These are phyloP conservation scores for Hyposoter dolosus DNA, from an alignment of 2,888 invertebrate species.

Conservation along the genomic window DNA sequence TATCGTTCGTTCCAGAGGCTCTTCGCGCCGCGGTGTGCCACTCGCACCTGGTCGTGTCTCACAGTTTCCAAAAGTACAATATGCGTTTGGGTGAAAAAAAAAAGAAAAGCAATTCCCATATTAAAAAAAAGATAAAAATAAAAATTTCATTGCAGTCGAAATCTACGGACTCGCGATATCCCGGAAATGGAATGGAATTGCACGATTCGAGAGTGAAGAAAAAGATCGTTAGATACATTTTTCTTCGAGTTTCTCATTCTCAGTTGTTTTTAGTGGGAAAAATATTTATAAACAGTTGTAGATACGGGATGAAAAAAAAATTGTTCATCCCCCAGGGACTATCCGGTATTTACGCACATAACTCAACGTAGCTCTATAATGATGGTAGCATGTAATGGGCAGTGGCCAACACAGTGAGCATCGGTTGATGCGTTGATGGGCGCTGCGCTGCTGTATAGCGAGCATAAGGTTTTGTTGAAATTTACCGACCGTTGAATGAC, in stretches of 20 bases:
- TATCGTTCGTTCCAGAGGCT: slow-evolving; percentile 25
- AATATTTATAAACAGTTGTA: slow-evolving; percentile 3
- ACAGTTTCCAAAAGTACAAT: slow-evolving; percentile 62
- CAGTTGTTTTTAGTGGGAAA: background rate
- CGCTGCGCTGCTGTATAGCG: slow-evolving; percentile 46
- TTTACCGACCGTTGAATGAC: slow-evolving; percentile 56
- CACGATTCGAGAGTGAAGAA: slow-evolving; percentile 20
- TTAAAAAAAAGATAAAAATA: background rate
- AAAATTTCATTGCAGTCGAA: background rate
- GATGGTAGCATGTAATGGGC: slow-evolving; percentile 47
- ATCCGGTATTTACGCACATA: slow-evolving; percentile 59
- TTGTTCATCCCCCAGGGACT: slow-evolving; percentile 49
- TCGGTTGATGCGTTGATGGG: slow-evolving; percentile 63
- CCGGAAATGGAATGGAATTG: slow-evolving; percentile 19
- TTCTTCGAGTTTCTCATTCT: slow-evolving; percentile 21
- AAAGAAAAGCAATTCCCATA: background rate
- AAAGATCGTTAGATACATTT: slow-evolving; percentile 28
- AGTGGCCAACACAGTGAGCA: slow-evolving; percentile 54
- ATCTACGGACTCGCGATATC: background rate
- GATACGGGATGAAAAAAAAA: slow-evolving; percentile 7
- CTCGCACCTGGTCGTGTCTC: slow-evolving; percentile 65
- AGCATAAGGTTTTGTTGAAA: slow-evolving; percentile 62
- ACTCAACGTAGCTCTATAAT: slow-evolving; percentile 52
- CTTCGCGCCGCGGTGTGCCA: slow-evolving; percentile 55
- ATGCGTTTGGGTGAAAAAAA: slow-evolving; percentile 37